These are phyloP conservation scores for Aythya baeri DNA, from an alignment of 2,113 vertebrate genomes.

Conservation along the genomic window DNA sequence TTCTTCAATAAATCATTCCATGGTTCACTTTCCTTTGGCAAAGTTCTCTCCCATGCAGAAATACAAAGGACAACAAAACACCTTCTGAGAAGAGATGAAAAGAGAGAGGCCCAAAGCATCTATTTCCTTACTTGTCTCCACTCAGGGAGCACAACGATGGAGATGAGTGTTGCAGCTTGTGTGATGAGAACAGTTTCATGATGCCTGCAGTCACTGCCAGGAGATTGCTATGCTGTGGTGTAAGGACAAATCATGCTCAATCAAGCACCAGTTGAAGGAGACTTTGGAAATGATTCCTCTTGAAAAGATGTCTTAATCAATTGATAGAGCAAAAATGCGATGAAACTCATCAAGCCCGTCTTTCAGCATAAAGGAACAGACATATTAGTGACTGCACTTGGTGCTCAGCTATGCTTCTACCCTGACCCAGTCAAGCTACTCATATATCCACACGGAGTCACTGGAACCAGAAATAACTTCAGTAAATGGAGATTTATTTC, in stretches of 20 bases:
- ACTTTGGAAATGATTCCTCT: neutral
- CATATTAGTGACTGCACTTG: neutral
- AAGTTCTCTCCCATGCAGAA: neutral
- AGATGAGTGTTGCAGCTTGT: accelerated
- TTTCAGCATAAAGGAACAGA: neutral
- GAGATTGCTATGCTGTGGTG: neutral
- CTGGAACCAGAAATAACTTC: neutral
- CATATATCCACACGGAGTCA: neutral
- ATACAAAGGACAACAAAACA: neutral
- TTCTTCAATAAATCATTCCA: neutral
- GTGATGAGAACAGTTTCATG: accelerated
- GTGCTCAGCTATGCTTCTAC: neutral
- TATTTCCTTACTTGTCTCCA: neutral
- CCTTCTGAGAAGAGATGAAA: neutral
- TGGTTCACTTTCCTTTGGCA: neutral
- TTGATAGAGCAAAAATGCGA: neutral
- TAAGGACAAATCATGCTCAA: neutral
- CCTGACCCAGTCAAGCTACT: neutral
- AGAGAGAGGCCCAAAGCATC: neutral
- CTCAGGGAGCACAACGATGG: neutral
- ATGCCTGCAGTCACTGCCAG: neutral
- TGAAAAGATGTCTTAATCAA: neutral
- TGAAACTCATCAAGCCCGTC: neutral
- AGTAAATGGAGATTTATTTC: neutral
- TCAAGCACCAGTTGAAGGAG: neutral